Percentiles rank a stretch among this genome's conserved stretches.
These are phyloP conservation scores for Mesoclemmys tuberculata DNA, from an alignment of 2,113 vertebrate genomes.

Conservation along the genomic window DNA sequence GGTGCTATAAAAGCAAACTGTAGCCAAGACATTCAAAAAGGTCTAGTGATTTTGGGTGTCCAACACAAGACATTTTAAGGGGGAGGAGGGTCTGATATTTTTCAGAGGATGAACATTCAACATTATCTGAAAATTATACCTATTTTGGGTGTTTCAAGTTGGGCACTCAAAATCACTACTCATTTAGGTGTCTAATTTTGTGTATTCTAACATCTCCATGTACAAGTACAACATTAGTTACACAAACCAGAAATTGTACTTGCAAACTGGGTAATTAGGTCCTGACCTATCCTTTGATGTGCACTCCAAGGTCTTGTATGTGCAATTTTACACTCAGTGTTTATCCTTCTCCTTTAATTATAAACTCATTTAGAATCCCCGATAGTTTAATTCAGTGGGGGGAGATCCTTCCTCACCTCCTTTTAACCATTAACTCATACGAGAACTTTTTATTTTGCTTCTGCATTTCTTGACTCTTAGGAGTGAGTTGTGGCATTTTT, in stretches of 20 bases:
- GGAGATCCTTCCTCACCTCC: background rate
- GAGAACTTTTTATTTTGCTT: background rate
- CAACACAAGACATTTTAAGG: background rate
- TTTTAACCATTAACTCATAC: background rate
- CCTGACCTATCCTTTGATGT: background rate
- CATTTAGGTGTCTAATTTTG: background rate
- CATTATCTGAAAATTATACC: background rate
- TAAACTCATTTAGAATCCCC: background rate
- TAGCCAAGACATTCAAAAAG: background rate
- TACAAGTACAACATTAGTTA: background rate
- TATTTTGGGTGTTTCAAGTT: background rate
- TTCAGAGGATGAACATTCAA: background rate
- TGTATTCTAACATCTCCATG: background rate
- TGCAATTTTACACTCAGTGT: background rate
- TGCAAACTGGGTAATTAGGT: background rate
- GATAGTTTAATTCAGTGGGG: background rate
- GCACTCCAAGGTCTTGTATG: accelerated
- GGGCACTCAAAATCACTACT: background rate
- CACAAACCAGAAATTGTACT: background rate
- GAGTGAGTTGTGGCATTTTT: background rate
- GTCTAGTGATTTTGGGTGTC: background rate
- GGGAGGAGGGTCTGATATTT: background rate
- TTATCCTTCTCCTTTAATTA: accelerated
- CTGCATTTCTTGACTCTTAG: background rate
- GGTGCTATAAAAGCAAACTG: background rate